These are phyloP conservation scores for Sitophilus oryzae DNA, from an alignment of 1,140 invertebrate species.

Conservation along the genomic window DNA sequence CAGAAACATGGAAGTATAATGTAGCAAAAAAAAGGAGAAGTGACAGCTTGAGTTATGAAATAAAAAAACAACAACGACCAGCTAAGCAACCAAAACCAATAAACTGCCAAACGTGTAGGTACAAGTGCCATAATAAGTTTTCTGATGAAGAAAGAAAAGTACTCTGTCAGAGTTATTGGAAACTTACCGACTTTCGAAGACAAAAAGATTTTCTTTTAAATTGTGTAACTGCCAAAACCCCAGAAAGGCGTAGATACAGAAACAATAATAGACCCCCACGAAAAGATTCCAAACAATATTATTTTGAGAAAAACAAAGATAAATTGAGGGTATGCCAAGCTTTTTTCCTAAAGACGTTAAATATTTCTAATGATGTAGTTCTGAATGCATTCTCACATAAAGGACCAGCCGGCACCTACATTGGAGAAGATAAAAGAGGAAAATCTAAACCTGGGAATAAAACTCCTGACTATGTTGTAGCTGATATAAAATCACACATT, in stretches of 20 bases:
- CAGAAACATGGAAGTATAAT: not conserved
- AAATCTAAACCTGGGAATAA: not conserved
- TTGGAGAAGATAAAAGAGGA: conserved; percentile 1
- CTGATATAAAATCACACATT: not conserved
- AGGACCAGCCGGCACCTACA: not conserved
- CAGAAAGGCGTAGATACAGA: conserved; percentile 10
- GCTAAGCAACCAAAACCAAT: not conserved
- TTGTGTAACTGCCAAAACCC: not conserved
- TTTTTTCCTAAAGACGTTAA: conserved; percentile 12
- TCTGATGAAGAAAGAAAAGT: conserved; percentile 3
- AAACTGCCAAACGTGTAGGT: conserved; percentile 7
- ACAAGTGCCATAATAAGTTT: conserved; percentile 1
- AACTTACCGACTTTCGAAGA: conserved; percentile 2
- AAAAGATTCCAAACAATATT: conserved; percentile 10
- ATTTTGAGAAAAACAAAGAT: conserved; percentile 8
- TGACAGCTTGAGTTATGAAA: not conserved
- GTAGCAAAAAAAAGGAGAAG: conserved; percentile 1
- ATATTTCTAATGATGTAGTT: conserved; percentile 4
- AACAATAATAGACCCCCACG: conserved; percentile 4
- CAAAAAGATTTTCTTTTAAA: conserved; percentile 1
- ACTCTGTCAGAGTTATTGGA: conserved; percentile 2
- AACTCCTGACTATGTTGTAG: not conserved
- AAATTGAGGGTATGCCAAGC: conserved; percentile 11
- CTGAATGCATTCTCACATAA: conserved; percentile 1
- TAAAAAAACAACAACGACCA: conserved; percentile 8